Percentiles rank a stretch among this genome's conserved stretches.
Evolutionary conservation across 1,140 invertebrate species (phyloP).

Genomic region (Trichonephila clavata): DNA sequence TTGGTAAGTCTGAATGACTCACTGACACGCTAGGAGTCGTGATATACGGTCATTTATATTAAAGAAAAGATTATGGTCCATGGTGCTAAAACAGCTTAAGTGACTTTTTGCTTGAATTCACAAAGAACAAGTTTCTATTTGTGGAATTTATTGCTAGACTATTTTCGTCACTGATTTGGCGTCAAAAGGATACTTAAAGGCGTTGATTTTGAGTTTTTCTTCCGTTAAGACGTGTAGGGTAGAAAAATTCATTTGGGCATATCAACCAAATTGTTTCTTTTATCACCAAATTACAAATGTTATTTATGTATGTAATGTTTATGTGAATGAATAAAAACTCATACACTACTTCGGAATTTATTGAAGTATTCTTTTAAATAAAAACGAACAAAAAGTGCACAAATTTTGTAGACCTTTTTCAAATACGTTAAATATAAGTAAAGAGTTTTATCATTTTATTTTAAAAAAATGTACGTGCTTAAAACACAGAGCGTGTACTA

Average conservation of each 20-base stretch:
- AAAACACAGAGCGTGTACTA: too few species aligned
- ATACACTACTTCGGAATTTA: too few species aligned
- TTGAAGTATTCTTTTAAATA: too few species aligned
- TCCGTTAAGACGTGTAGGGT: not conserved
- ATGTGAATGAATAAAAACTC: too few species aligned
- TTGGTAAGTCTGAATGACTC: conserved; percentile 48
- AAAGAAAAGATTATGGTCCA: conserved; percentile 54
- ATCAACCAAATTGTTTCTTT: not conserved
- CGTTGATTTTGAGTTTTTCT: not conserved
- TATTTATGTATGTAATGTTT: too few species aligned
- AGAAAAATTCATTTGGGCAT: not conserved
- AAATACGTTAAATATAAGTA: too few species aligned
- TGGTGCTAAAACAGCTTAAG: conserved; percentile 46
- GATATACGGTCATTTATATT: conserved; percentile 58
- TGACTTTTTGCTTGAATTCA: conserved; percentile 40
- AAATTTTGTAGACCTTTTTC: too few species aligned
- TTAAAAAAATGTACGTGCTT: too few species aligned
- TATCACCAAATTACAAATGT: not conserved
- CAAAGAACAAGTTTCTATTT: conserved; percentile 48
- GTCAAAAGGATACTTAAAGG: not conserved
- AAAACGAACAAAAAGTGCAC: too few species aligned
- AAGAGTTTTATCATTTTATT: too few species aligned
- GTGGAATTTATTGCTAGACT: not conserved
- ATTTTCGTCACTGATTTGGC: not conserved
- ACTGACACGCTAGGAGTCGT: conserved; percentile 59